Percentiles rank a stretch among this genome's conserved stretches.
phyloP scores from a whole-genome alignment of 2,797 vertebrate species.

The Avahi laniger region DNA sequence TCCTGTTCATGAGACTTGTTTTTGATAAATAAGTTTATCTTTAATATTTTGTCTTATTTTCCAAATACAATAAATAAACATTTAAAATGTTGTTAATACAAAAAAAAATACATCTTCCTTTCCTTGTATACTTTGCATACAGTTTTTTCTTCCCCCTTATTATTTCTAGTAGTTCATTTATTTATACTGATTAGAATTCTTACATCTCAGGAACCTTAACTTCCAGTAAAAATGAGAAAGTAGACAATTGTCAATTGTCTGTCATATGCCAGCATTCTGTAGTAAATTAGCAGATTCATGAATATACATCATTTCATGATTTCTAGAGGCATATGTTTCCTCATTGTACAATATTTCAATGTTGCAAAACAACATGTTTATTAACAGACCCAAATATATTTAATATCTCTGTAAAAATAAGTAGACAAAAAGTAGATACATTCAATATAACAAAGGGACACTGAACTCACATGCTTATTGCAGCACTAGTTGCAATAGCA shows the following conservation, averaged over 20 bases:
- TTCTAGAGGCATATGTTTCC: background rate
- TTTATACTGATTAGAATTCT: background rate
- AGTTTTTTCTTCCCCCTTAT: background rate
- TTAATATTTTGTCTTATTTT: background rate
- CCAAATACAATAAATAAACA: conserved; percentile 19
- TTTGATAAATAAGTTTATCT: conserved; percentile 39
- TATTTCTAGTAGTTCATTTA: background rate
- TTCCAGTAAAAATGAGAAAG: background rate
- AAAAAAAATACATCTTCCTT: background rate
- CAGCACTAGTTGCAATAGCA: no score
- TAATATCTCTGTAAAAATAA: background rate
- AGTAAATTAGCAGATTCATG: background rate
- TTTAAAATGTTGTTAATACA: conserved; percentile 10
- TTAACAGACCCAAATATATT: background rate
- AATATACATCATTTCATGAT: background rate
- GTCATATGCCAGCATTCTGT: background rate
- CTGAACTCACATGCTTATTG: no score
- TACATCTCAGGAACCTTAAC: background rate
- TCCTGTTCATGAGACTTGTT: conserved; percentile 9
- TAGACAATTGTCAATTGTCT: background rate
- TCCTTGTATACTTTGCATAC: background rate
- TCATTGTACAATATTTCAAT: background rate
- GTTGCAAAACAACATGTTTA: background rate
- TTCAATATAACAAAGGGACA: no score
- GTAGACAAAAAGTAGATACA: background rate